A percentile compares a stretch with the other conserved stretches of the same genome.
Conservation (phyloP, 2,113 vertebrate genomes). For the Ursus arctos region DNA sequence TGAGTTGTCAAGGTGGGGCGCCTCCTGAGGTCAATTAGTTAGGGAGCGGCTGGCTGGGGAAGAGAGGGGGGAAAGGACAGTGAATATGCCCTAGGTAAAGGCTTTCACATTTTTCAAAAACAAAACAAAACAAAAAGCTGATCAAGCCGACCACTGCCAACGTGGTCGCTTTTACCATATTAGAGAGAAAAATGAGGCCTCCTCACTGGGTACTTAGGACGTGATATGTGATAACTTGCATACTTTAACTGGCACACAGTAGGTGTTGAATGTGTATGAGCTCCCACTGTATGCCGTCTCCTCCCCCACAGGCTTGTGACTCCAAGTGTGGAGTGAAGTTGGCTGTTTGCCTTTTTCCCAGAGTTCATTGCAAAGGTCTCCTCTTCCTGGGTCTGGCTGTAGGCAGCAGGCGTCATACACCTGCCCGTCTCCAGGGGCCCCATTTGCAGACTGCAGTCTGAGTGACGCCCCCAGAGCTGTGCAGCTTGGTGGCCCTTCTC, state of each 20-base stretch:
- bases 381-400: not conserved
- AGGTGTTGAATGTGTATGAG: fast-evolving
- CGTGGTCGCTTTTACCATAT: not conserved
- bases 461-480: fast-evolving
- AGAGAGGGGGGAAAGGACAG: no score
- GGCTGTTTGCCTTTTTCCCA: not conserved
- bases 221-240: not conserved
- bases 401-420: fast-evolving
- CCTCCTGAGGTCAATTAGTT: no score
- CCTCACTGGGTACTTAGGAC: not conserved
- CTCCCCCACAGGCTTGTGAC: fast-evolving
- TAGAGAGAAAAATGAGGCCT: not conserved
- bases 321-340: not conserved
- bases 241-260: not conserved
- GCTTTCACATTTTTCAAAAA: not conserved
- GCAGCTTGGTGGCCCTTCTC: not conserved
- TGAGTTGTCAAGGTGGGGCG: not conserved
- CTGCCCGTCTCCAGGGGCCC: not conserved
- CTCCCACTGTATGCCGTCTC: not conserved
- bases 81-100: not conserved
- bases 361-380: not conserved
- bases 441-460: fast-evolving
- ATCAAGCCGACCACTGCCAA: no score
- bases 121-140: not conserved
- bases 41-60: not conserved